A percentile compares a stretch with the other conserved stretches of the same genome.
Evolutionary conservation across 2,113 vertebrate genomes (phyloP).

Genomic region (Pristiophorus japonicus): DNA sequence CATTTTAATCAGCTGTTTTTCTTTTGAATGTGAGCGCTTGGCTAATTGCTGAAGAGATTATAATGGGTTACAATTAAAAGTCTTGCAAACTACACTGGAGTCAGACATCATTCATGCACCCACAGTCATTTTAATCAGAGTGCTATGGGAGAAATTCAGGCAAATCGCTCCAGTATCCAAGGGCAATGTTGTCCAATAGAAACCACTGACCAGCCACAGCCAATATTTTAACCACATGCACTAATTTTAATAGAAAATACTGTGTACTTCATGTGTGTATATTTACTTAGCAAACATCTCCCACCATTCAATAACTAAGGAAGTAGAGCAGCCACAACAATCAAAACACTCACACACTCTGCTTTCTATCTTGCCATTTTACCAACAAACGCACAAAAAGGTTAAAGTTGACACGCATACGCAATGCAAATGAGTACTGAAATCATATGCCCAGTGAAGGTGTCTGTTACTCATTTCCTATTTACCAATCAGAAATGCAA

Average conservation of each 20-base stretch:
- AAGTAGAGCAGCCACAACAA: neutral
- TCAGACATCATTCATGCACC: neutral
- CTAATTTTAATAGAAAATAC: neutral
- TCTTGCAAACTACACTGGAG: neutral
- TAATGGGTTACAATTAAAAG: neutral
- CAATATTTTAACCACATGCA: neutral
- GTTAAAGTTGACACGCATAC: neutral
- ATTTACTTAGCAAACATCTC: neutral
- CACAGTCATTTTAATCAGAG: neutral
- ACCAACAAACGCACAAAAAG: neutral
- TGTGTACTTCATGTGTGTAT: neutral
- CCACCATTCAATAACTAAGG: neutral
- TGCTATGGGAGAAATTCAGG: neutral
- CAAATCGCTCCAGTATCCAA: neutral
- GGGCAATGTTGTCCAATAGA: neutral
- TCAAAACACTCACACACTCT: neutral
- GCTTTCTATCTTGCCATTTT: neutral
- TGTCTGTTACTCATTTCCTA: neutral
- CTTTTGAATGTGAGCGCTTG: neutral
- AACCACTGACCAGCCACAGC: neutral
- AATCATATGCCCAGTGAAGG: neutral
- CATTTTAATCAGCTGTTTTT: neutral
- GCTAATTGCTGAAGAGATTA: neutral
- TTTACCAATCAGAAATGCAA: neutral
- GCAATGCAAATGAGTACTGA: neutral